Evolutionary conservation across 2,888 invertebrate species (phyloP).

Genomic region (Clepsis dumicolana): DNA sequence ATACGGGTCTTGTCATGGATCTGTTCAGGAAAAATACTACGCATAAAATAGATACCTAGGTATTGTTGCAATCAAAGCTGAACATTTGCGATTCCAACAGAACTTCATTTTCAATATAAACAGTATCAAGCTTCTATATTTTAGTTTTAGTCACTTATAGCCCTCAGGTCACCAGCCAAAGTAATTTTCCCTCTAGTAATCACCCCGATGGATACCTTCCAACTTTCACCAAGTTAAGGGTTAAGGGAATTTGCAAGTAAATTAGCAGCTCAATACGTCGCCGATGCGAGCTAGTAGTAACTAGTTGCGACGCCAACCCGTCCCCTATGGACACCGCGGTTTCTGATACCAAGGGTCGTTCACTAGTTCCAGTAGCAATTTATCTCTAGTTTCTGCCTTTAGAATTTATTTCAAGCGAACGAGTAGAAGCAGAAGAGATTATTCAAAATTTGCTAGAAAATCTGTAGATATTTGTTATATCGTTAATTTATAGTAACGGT

Average conservation of each 20-base stretch:
- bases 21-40: background rate
- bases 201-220: constrained; percentile 26
- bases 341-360: constrained; percentile 38
- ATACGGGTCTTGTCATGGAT: background rate
- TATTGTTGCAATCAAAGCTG: no score
- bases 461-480: no score
- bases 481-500: no score
- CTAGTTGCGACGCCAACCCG: constrained; percentile 42
- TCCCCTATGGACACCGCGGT: constrained; percentile 46
- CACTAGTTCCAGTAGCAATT: background rate
- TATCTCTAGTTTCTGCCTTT: background rate
- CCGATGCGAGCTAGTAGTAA: constrained; percentile 31
- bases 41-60: no score
- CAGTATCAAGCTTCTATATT: no score
- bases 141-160: no score
- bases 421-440: no score
- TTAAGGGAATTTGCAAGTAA: constrained; percentile 49
- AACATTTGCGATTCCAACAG: no score
- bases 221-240: constrained; percentile 32
- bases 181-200: background rate
- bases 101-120: no score
- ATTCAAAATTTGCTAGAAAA: no score
- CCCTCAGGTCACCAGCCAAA: no score
- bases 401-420: no score
- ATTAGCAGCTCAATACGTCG: constrained; percentile 49